Conservation (phyloP, 2,113 vertebrate species). For the Thermophis baileyi region DNA sequence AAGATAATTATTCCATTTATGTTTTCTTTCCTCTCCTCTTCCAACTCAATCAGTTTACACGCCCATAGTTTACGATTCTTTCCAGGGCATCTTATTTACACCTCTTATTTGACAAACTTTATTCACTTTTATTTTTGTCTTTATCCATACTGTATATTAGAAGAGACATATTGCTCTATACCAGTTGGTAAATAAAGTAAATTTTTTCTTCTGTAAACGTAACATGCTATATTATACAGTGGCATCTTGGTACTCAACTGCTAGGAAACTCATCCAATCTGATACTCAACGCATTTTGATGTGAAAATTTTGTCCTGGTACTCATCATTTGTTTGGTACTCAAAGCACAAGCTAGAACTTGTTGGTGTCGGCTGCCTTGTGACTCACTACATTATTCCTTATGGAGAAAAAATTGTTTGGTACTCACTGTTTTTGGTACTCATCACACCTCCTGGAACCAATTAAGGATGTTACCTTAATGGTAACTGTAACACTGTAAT, state of each 20-base stretch:
- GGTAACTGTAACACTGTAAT: neutral
- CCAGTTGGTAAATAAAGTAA: neutral
- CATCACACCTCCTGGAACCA: neutral
- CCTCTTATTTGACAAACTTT: neutral
- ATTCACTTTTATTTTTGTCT: neutral
- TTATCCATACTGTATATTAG: neutral
- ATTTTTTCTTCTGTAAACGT: neutral
- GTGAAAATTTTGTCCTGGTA: neutral
- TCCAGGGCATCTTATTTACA: neutral
- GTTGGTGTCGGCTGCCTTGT: neutral
- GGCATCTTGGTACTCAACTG: neutral
- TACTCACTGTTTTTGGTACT: neutral
- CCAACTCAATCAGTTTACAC: neutral
- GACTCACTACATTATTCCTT: neutral
- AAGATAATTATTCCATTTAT: neutral
- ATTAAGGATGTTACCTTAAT: neutral
- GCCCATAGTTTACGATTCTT: neutral
- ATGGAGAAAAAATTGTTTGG: too few species aligned
- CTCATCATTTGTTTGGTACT: neutral
- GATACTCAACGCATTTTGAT: neutral
- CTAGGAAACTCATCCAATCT: neutral
- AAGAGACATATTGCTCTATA: neutral
- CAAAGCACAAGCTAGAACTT: neutral
- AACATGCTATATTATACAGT: neutral
- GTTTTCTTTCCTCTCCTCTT: neutral